A percentile compares a stretch with the other conserved stretches of the same genome.
phyloP scores from a whole-genome alignment of 2,888 invertebrate genomes.

The Nemotelus nigrinus region DNA sequence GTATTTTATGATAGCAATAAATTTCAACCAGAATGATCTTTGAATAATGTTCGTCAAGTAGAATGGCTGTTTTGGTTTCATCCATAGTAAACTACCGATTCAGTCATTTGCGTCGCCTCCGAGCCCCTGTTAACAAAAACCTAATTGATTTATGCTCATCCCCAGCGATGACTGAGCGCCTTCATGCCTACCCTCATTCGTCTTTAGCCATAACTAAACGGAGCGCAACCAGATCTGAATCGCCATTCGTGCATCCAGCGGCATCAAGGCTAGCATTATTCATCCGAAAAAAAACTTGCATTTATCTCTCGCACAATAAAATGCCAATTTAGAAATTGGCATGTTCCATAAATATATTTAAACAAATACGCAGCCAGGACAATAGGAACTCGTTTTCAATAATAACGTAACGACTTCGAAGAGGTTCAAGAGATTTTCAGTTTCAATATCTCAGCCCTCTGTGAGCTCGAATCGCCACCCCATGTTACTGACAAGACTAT shows the following conservation, averaged over 20 bases:
- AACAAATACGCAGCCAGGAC: conserved; percentile 33
- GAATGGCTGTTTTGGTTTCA: conserved; percentile 11
- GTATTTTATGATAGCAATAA: conserved; percentile 39
- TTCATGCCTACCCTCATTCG: background rate
- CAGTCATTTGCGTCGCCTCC: conserved; percentile 8
- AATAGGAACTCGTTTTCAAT: conserved; percentile 12
- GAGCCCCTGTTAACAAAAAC: conserved; percentile 5
- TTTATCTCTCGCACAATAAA: conserved; percentile 47
- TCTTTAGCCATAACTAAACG: background rate
- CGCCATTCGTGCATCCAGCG: conserved; percentile 22
- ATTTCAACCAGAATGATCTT: conserved; percentile 28
- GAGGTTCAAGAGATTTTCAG: conserved; percentile 16
- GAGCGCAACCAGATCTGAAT: conserved; percentile 25
- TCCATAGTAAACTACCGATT: background rate
- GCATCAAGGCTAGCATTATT: background rate
- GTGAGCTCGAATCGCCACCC: background rate
- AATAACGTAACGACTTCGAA: background rate
- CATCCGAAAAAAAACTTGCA: conserved; percentile 28
- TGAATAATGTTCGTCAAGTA: conserved; percentile 30
- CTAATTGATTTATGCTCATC: conserved; percentile 45
- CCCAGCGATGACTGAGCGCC: background rate
- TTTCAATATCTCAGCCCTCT: conserved; percentile 17
- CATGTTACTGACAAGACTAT: background rate
- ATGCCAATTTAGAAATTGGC: conserved; percentile 48
- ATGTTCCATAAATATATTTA: conserved; percentile 49